A percentile compares a stretch with the other conserved stretches of the same genome.
Evolutionary conservation across 2,888 invertebrate genomes (phyloP).

Genomic region (Ligdia adustata): DNA sequence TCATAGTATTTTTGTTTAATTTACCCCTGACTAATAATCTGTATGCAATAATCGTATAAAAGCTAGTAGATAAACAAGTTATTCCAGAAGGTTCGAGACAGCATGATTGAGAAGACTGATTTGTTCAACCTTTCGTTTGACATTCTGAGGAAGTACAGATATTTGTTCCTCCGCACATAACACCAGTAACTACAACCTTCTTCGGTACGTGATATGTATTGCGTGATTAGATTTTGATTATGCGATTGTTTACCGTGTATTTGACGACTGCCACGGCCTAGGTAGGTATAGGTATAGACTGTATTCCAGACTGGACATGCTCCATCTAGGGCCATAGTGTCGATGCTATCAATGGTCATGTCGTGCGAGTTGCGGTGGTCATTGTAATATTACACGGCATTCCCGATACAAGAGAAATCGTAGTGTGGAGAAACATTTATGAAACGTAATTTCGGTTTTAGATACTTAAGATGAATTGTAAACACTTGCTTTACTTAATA

Average conservation of each 20-base stretch:
- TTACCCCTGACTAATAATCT: too few relatives aligned
- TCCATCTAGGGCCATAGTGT: neutral
- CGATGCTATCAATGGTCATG: neutral
- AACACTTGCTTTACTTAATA: too few relatives aligned
- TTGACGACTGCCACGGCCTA: too few relatives aligned
- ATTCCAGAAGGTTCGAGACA: neutral
- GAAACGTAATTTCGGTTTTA: too few relatives aligned
- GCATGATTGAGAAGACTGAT: slow-evolving; percentile 14
- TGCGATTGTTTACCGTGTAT: neutral
- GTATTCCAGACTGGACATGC: neutral
- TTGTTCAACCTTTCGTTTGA: slow-evolving; percentile 29
- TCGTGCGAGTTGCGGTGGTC: neutral
- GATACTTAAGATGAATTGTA: too few relatives aligned
- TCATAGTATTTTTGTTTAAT: too few relatives aligned
- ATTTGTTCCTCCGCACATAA: slow-evolving; percentile 23
- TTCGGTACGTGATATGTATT: slow-evolving; percentile 27
- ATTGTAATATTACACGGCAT: neutral
- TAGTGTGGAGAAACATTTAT: too few relatives aligned
- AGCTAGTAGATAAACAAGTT: too few relatives aligned
- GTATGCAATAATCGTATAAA: too few relatives aligned
- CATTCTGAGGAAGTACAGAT: slow-evolving; percentile 25
- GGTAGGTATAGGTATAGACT: too few relatives aligned
- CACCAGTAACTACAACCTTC: slow-evolving; percentile 13
- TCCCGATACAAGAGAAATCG: too few relatives aligned
- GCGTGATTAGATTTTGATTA: slow-evolving; percentile 35